Base-by-base conservation (phyloP, 2,888 invertebrate genomes). In the Hydraecia micacea region DNA sequence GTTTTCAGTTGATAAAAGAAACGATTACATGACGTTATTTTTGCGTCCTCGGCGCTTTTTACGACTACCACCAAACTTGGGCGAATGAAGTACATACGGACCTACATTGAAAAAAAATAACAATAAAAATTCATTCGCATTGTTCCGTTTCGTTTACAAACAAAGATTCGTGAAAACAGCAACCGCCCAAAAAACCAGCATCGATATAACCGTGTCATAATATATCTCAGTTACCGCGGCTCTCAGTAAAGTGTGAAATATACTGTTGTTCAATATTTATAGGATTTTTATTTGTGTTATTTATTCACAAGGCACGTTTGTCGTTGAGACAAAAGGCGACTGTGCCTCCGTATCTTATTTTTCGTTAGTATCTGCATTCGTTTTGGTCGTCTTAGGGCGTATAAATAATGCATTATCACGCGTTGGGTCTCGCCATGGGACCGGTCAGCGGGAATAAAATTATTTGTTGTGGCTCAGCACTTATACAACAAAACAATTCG, bases 401-500 rank as follows among this genome's bases (percentile, higher is more conserved):
- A 97, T 97, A 96, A 96, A 97, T 97, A 97, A 97, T 96, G 95
- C 96, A 97, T 96, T 95, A 95, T 96, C 96, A 96, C 96, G 96
- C 95, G 93, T 95, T 91, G 93, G 93, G 92, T 92, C 93, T 89
- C 89, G 87, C 90, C 76, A 86, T 73, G 87, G 83, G 91, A 91
- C 91, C 88, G 93, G 93, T 91, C 92, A 92, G 87, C 80, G 85
- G 85, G 93, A 92, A 94, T 95, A 93, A 94, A 94, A 94, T 95
- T 95, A 95, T 95, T 94, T 92, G 90, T 92, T 91, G 86, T 90
- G 90, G 90, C 90, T 92, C 91, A 91, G 90, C 91, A 92, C 91
- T 93, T 92, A 91, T 90, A 90, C 90, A 91, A 89, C 89, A 89
- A 90, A 90, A 91, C 90, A 89, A 90, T 87, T 89, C 86, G 73